Evolutionary conservation across 2,888 invertebrate genomes (phyloP).

Genomic region (Embidobia sp.): DNA sequence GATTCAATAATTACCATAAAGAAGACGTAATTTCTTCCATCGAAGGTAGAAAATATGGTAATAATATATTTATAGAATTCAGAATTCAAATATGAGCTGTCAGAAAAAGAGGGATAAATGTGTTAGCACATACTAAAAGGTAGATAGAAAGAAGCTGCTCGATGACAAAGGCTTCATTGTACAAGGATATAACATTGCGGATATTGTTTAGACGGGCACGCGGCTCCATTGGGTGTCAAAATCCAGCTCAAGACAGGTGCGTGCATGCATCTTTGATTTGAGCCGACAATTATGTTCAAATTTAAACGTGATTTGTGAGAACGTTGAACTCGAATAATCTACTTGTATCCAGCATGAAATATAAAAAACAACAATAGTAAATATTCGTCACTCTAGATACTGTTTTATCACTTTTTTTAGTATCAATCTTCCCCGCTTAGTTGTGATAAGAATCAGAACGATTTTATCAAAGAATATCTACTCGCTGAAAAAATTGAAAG

Average conservation of each 20-base stretch:
- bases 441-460: too few relatives aligned
- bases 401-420: too few relatives aligned
- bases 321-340: too few relatives aligned
- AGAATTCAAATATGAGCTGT: slow-evolving; percentile 38
- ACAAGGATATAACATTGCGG: slow-evolving; percentile 47
- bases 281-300: slow-evolving; percentile 40
- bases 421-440: too few relatives aligned
- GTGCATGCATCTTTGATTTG: slow-evolving; percentile 47
- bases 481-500: too few relatives aligned
- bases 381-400: too few relatives aligned
- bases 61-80: slow-evolving; percentile 53
- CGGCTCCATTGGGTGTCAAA: slow-evolving; percentile 52
- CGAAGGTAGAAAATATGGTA: slow-evolving; percentile 37
- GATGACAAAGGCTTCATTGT: slow-evolving; percentile 54
- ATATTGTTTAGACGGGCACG: slow-evolving; percentile 49
- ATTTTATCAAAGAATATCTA: too few relatives aligned
- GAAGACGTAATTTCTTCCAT: background rate
- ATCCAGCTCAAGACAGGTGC: slow-evolving; percentile 54
- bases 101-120: slow-evolving; percentile 18
- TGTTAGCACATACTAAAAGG: slow-evolving; percentile 52
- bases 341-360: too few relatives aligned
- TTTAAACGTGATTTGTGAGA: slow-evolving; percentile 41
- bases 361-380: too few relatives aligned
- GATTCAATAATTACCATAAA: slow-evolving; percentile 17
- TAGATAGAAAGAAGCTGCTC: slow-evolving; percentile 50